Conservation (phyloP, 2,888 invertebrate genomes). For the Phanerotoma sp. region DNA sequence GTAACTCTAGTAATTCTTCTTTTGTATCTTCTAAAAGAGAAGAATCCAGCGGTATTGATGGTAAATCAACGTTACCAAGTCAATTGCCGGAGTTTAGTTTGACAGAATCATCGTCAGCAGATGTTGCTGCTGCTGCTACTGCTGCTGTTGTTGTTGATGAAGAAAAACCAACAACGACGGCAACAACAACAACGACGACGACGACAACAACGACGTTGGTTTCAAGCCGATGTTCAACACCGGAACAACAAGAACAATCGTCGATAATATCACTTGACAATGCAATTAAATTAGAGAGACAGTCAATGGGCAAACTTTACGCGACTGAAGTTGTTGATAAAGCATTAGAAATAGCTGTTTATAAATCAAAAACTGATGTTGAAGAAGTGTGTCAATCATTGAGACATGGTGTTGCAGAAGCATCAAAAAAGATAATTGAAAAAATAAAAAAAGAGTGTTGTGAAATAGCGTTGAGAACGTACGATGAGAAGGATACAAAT, state of each 20-base stretch:
- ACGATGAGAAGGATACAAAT: conserved; percentile 39
- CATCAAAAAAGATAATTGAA: conserved; percentile 50
- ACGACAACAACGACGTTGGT: not conserved
- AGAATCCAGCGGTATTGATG: not conserved
- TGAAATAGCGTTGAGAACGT: conserved; percentile 45
- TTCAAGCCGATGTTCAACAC: conserved; percentile 1
- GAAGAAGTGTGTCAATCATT: conserved; percentile 54
- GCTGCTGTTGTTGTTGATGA: too few species aligned
- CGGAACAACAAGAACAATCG: too few species aligned
- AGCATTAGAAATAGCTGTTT: conserved; percentile 54
- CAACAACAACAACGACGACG: not conserved
- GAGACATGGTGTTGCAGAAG: conserved; percentile 48
- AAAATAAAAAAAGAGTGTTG: conserved; percentile 49
- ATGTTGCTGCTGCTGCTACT: too few species aligned
- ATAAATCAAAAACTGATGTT: conserved; percentile 55
- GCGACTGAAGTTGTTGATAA: conserved; percentile 55
- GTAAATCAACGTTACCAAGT: not conserved
- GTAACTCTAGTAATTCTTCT: conserved; percentile 6
- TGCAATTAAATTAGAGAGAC: conserved; percentile 39
- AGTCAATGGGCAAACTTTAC: conserved; percentile 47
- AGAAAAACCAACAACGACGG: too few species aligned
- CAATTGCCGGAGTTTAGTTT: not conserved
- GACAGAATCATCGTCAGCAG: not conserved
- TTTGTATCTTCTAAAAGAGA: conserved; percentile 19
- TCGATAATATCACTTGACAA: conserved; percentile 32